Evolutionary conservation across 2,888 invertebrate genomes (phyloP).

Genomic region (Agrilus mali): DNA sequence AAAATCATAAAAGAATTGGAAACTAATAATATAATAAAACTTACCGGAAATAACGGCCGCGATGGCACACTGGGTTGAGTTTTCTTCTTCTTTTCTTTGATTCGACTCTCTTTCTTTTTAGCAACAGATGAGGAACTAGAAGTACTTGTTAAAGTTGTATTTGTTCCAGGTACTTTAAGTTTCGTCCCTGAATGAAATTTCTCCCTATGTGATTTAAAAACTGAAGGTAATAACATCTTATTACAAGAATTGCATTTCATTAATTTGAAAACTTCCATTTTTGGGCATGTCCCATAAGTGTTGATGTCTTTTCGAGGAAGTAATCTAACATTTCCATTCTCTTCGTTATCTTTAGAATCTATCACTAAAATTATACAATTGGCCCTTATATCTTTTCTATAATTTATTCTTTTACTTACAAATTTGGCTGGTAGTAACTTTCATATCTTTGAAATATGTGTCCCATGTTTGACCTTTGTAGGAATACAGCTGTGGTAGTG

Average conservation of each 20-base stretch:
- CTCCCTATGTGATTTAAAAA: slow-evolving; percentile 2
- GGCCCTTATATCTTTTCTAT: background rate
- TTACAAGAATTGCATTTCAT: slow-evolving; percentile 27
- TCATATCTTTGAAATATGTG: background rate
- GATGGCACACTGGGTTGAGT: slow-evolving; percentile 20
- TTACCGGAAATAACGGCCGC: slow-evolving; percentile 25
- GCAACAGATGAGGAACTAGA: slow-evolving; percentile 10
- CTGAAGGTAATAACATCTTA: slow-evolving; percentile 22
- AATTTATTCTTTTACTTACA: background rate
- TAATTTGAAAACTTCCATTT: slow-evolving; percentile 27
- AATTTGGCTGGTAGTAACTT: background rate
- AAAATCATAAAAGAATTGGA: slow-evolving; percentile 3
- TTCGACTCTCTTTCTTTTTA: slow-evolving; percentile 21
- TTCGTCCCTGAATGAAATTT: background rate
- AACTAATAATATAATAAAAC: slow-evolving; percentile 4
- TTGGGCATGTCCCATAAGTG: slow-evolving; percentile 28
- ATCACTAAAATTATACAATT: background rate
- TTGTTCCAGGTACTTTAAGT: slow-evolving; percentile 4
- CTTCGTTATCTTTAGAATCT: slow-evolving; percentile 3
- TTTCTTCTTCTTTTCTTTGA: slow-evolving; percentile 26
- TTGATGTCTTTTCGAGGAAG: slow-evolving; percentile 27
- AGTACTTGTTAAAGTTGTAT: slow-evolving; percentile 5
- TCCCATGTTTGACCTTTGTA: background rate
- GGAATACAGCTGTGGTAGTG: background rate
- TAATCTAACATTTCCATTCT: slow-evolving; percentile 12